Conservation (phyloP, 2,888 invertebrate species). For the Antheraea assamensis region DNA sequence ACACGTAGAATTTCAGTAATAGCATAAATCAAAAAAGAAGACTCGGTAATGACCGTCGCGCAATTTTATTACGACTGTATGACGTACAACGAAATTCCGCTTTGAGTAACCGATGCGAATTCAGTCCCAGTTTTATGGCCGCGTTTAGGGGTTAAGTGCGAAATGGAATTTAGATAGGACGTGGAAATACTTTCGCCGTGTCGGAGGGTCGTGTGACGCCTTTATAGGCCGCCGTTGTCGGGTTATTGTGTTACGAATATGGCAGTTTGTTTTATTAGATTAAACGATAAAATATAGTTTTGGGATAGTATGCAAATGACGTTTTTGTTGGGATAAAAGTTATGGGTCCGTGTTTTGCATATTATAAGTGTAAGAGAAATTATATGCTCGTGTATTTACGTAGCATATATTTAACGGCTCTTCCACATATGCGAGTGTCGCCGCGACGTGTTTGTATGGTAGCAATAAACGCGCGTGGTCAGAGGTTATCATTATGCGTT, state of each 20-base stretch:
- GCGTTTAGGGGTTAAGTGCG: conserved; percentile 54
- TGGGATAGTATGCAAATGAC: conserved; percentile 29
- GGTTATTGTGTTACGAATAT: conserved; percentile 32
- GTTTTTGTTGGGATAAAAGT: conserved; percentile 23
- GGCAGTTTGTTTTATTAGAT: conserved; percentile 26
- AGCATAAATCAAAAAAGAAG: conserved; percentile 39
- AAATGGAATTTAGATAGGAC: conserved; percentile 49
- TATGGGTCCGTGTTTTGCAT: conserved; percentile 5
- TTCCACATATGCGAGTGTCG: too few relatives aligned
- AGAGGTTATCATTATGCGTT: too few relatives aligned
- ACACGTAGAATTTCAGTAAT: background rate
- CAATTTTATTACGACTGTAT: conserved; percentile 51
- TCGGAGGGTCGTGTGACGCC: conserved; percentile 38
- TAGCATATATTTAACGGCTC: background rate
- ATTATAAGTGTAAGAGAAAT: background rate
- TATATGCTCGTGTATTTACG: background rate
- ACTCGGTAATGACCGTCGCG: conserved; percentile 40
- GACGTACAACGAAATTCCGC: conserved; percentile 41
- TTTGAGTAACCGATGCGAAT: conserved; percentile 30
- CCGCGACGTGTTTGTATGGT: too few relatives aligned
- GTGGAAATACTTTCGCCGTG: conserved; percentile 40
- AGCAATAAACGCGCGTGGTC: too few relatives aligned
- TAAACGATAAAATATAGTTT: conserved; percentile 24
- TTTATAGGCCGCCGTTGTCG: conserved; percentile 28
- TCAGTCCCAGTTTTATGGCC: conserved; percentile 54